Evolutionary conservation across 2,888 invertebrate genomes (phyloP).

Genomic region (Mystacides longicornis): DNA sequence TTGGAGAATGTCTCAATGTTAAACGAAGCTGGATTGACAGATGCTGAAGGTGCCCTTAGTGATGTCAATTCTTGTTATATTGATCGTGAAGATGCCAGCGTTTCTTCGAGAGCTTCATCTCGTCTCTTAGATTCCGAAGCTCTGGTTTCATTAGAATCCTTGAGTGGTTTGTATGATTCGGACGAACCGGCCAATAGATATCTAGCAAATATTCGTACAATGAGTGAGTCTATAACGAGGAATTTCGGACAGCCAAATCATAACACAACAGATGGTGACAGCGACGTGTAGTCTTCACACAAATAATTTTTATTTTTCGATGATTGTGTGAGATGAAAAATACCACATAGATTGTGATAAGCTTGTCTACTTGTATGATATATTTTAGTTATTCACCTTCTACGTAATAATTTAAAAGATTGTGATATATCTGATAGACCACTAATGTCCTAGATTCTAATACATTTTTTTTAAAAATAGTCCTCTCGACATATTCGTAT

Average conservation of each 20-base stretch:
- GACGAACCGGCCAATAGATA: slow-evolving; percentile 58
- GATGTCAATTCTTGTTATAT: slow-evolving; percentile 80
- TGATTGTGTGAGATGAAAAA: no score
- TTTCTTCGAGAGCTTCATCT: slow-evolving; percentile 78
- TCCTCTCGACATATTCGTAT: not conserved
- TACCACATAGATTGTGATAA: no score
- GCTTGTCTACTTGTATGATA: no score
- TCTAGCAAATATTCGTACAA: slow-evolving; percentile 65
- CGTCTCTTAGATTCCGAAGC: slow-evolving; percentile 72
- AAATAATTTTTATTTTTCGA: no score
- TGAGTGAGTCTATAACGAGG: slow-evolving; percentile 68
- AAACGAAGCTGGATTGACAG: slow-evolving; percentile 79
- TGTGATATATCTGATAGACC: not conserved
- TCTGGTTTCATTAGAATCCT: slow-evolving; percentile 67
- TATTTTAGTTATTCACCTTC: no score
- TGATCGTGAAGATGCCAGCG: slow-evolving; percentile 64
- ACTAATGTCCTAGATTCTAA: not conserved
- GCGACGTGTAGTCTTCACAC: slow-evolving; percentile 50
- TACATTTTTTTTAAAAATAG: not conserved
- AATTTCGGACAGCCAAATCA: slow-evolving; percentile 65
- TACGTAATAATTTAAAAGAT: no score
- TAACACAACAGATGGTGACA: slow-evolving; percentile 58
- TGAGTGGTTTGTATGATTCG: slow-evolving; percentile 76
- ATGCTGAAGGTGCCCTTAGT: slow-evolving; percentile 80
- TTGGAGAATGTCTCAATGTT: slow-evolving; percentile 78